Evolutionary conservation across 2,888 invertebrate species (phyloP).

Genomic region (Drosophila borborema): DNA sequence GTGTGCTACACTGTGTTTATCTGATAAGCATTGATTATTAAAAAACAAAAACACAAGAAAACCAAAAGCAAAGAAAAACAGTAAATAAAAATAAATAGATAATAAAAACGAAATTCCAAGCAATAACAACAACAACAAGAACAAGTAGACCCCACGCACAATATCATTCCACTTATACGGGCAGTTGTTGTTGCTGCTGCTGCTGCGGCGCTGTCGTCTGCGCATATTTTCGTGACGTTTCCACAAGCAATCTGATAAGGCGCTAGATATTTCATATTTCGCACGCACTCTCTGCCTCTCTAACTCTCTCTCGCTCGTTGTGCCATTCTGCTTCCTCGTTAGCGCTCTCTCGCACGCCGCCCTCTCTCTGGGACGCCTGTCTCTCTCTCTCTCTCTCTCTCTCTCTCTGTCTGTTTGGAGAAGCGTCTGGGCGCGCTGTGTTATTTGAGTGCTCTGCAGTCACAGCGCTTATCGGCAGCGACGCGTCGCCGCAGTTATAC

Average conservation of each 20-base stretch:
- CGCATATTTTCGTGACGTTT: conserved; percentile 49
- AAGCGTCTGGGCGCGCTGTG: conserved; percentile 36
- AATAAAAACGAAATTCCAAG: conserved; percentile 15
- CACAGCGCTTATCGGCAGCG: conserved; percentile 43
- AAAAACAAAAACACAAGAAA: not conserved
- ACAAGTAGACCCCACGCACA: conserved; percentile 27
- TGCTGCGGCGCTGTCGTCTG: conserved; percentile 26
- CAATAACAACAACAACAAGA: conserved; percentile 15
- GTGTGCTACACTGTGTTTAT: conserved; percentile 7
- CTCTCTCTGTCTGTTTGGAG: not conserved
- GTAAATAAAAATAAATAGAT: not conserved
- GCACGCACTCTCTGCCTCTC: conserved; percentile 30
- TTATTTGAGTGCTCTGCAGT: conserved; percentile 45
- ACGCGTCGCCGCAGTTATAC: conserved; percentile 44
- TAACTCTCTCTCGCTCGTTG: conserved; percentile 11
- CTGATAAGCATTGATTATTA: conserved; percentile 49
- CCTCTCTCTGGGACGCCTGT: not conserved
- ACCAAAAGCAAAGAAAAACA: not conserved
- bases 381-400: not conserved
- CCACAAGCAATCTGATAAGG: conserved; percentile 47
- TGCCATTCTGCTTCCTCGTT: not conserved
- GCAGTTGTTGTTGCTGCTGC: conserved; percentile 10
- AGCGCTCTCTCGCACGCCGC: not conserved
- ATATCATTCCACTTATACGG: conserved; percentile 45
- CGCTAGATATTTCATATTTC: conserved; percentile 25